Evolutionary conservation across 2,797 vertebrate genomes (phyloP).

Genomic region (Peromyscus eremicus): DNA sequence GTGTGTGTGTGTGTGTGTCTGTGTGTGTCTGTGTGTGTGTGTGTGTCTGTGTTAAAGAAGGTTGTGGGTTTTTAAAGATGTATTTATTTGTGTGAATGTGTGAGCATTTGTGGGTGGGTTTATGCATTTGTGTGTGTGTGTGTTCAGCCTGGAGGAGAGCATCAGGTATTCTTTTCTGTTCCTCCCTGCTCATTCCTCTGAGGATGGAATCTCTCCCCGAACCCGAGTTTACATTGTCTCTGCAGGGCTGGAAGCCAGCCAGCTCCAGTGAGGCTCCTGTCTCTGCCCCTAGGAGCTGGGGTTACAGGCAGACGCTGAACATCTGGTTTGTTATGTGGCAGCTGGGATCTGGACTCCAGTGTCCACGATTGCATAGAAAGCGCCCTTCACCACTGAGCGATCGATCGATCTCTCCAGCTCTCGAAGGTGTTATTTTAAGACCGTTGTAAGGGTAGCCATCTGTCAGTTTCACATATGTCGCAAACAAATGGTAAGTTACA

Average conservation of each 20-base stretch:
- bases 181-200: background rate
- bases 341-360: background rate
- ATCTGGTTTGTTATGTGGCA: background rate
- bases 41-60: background rate
- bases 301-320: background rate
- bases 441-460: conserved; percentile 26
- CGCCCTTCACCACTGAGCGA: background rate
- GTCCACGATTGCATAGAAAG: background rate
- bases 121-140: background rate
- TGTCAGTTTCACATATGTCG: conserved; percentile 54
- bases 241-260: background rate
- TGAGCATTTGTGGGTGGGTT: background rate
- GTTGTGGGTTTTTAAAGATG: background rate
- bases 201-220: background rate
- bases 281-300: background rate
- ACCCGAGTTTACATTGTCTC: background rate
- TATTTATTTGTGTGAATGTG: background rate
- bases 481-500: conserved; percentile 66
- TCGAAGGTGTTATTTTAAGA: conserved; percentile 58
- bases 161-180: background rate
- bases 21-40: background rate
- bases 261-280: background rate
- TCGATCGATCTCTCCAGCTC: background rate
- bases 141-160: background rate
- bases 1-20: background rate